Base-by-base conservation (phyloP, 1,140 invertebrate genomes). In the Anastatus disparis region DNA sequence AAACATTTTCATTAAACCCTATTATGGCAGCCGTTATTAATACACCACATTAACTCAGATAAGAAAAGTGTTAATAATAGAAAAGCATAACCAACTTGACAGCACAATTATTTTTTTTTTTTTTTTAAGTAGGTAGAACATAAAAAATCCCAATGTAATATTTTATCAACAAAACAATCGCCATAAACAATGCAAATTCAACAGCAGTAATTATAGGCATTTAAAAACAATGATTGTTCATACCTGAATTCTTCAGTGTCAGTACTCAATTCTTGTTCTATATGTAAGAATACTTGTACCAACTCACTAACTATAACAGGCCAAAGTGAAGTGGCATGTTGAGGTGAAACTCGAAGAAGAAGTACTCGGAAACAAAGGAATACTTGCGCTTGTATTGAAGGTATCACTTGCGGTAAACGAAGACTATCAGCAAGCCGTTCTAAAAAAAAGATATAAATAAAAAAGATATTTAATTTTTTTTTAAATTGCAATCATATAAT, bases 221-320 rank as follows among this genome's bases (percentile, higher is more conserved):
- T 9, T 20, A 40, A 4, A 22, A 22, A 1, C 8, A 10, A 24
- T 58, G 22, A 40, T 40, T 15, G 38, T 58, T 50, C 20, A 71
- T 84, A 95, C 93, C 91, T 93, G 77, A 93, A 92, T 78, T 94
- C 92, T 78, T 95, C 94, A 13, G 88, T 89, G 72, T 95, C 93
- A 31, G 90, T 90, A 44, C 88, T 90, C 13, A 97, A 81, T 79
- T 97, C 94, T 78, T 95, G 93, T 82, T 97, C 95, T 77, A 97
- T 94, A 79, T 95, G 93, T 29, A 96, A 84, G 75, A 97, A 94
- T 3, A 96, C 94, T 87, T 96, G 94, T 66, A 96, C 93, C 87
- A 97, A 90, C 89, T 98, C 96, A 48, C 94, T 95, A 62, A 97
- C 95, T 76, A 98, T 95, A 44, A 94, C 93, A 7, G 96, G 96